Conservation (phyloP, 2,797 vertebrate species). For the Amazonetta brasiliensis region DNA sequence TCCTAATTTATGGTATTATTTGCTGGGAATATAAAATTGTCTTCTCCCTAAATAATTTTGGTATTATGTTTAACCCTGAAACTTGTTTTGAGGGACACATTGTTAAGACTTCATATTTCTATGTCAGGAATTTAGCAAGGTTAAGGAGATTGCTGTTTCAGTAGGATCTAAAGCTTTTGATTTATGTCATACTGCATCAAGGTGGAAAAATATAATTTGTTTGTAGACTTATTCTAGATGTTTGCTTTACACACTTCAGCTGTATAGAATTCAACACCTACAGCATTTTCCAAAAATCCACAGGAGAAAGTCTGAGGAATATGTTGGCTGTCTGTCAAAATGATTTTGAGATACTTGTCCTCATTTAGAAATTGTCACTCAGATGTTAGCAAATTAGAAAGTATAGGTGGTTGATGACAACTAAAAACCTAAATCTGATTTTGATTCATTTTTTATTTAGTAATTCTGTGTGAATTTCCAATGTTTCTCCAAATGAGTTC, state of each 20-base stretch:
- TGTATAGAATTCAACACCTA: neutral
- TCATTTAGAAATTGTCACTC: neutral
- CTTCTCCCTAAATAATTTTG: neutral
- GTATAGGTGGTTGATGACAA: neutral
- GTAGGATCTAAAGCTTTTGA: neutral
- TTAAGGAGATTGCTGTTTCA: constrained; percentile 46
- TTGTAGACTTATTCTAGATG: neutral
- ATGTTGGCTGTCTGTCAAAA: neutral
- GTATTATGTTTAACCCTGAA: constrained; percentile 24
- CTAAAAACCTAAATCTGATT: neutral
- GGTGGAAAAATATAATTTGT: constrained; percentile 7
- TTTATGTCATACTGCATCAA: constrained; percentile 18
- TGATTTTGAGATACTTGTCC: neutral
- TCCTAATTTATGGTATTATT: neutral
- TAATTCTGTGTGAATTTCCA: neutral
- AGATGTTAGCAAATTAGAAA: neutral
- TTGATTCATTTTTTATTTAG: neutral
- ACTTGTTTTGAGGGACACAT: neutral
- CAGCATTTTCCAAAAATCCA: neutral
- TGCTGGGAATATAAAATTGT: neutral
- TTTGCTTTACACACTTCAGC: neutral
- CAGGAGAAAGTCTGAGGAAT: neutral
- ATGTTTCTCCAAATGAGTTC: neutral
- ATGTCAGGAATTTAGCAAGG: constrained; percentile 13
- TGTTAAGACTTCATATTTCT: constrained; percentile 36